Evolutionary conservation across 2,888 invertebrate genomes (phyloP).

Genomic region (Melanostoma scalare): DNA sequence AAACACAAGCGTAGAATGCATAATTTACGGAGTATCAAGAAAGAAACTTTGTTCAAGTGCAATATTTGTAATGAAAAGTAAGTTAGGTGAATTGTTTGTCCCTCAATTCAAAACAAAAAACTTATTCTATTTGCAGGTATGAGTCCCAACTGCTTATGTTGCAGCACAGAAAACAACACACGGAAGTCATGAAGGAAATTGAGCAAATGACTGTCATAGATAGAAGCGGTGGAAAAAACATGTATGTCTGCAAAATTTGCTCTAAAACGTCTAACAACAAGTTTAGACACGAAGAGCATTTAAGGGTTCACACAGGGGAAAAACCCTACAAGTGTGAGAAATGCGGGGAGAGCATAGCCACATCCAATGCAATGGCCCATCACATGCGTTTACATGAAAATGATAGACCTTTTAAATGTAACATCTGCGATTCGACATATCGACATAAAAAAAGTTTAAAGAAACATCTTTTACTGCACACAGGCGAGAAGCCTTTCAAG

Average conservation of each 20-base stretch:
- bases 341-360: slow-evolving; percentile 55
- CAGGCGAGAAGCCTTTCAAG: slow-evolving; percentile 55
- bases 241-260: slow-evolving; percentile 68
- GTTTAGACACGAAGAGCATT: slow-evolving; percentile 64
- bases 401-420: slow-evolving; percentile 62
- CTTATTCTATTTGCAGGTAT: slow-evolving; percentile 44
- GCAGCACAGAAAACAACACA: slow-evolving; percentile 65
- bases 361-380: slow-evolving; percentile 58
- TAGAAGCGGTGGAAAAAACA: slow-evolving; percentile 37
- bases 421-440: slow-evolving; percentile 61
- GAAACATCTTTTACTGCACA: slow-evolving; percentile 60
- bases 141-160: slow-evolving; percentile 51
- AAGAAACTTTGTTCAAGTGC: slow-evolving; percentile 53
- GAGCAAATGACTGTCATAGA: slow-evolving; percentile 68
- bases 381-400: slow-evolving; percentile 66
- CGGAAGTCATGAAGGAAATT: slow-evolving; percentile 66
- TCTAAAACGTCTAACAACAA: slow-evolving; percentile 64
- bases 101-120: background rate
- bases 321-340: slow-evolving; percentile 61
- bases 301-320: slow-evolving; percentile 59
- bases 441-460: slow-evolving; percentile 64
- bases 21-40: slow-evolving; percentile 10
- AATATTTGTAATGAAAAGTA: slow-evolving; percentile 65
- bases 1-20: slow-evolving; percentile 54
- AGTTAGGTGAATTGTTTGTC: slow-evolving; percentile 8